phyloP scores from a whole-genome alignment of 2,888 invertebrate species.

The Archips xylosteana region DNA sequence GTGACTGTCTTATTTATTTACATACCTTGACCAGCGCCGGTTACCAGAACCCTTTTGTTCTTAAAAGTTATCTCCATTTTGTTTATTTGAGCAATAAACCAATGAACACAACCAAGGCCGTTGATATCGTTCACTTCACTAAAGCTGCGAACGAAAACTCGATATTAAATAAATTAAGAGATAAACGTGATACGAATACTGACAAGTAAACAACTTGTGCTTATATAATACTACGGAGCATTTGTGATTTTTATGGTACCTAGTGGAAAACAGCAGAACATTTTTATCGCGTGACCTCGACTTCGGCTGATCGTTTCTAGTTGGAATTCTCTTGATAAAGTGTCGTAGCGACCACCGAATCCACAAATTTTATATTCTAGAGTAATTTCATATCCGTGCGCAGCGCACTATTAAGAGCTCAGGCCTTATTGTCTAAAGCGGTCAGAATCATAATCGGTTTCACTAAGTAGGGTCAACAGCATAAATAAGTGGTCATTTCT shows the following conservation, averaged over 20 bases:
- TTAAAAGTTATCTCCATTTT: slow-evolving; percentile 52
- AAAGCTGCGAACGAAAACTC: slow-evolving; percentile 12
- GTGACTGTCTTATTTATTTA: neutral
- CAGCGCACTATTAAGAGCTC: no score
- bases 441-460: no score
- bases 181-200: slow-evolving; percentile 13
- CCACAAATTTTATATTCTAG: neutral
- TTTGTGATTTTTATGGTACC: neutral
- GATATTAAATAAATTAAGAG: slow-evolving; percentile 11
- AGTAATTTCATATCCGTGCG: neutral
- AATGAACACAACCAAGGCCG: slow-evolving; percentile 23
- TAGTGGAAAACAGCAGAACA: neutral
- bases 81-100: neutral
- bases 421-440: no score
- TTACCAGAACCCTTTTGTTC: slow-evolving; percentile 44
- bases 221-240: neutral
- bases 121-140: slow-evolving; percentile 6
- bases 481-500: no score
- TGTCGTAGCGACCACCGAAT: neutral
- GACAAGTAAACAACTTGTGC: slow-evolving; percentile 1
- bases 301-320: neutral
- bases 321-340: neutral
- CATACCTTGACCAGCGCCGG: slow-evolving; percentile 45
- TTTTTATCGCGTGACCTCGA: neutral
- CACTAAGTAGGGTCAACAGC: no score